Conservation (phyloP, 2,888 invertebrate species). For the Diarsia dahlii region DNA sequence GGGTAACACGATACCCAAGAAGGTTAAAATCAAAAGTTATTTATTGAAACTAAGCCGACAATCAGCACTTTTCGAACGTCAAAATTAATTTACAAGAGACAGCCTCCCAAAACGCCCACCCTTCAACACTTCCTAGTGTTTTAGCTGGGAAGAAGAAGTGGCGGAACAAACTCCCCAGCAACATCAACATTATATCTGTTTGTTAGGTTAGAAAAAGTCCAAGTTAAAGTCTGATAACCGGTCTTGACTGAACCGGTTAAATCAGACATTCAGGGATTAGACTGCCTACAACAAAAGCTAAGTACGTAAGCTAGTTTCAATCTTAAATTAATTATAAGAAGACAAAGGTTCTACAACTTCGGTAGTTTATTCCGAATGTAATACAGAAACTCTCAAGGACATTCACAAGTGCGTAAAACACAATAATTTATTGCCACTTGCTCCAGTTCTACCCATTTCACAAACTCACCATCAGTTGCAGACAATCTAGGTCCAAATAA, state of each 20-base stretch:
- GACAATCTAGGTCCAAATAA: conserved; percentile 50
- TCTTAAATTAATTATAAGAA: conserved; percentile 5
- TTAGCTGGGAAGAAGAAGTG: too few relatives aligned
- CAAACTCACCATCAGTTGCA: conserved; percentile 35
- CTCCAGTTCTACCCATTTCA: conserved; percentile 38
- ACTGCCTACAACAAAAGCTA: neutral
- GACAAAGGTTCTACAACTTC: neutral
- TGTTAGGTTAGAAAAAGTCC: too few relatives aligned
- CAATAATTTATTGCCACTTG: conserved; percentile 46
- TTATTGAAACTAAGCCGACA: too few relatives aligned
- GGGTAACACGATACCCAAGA: neutral
- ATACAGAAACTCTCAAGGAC: conserved; percentile 29
- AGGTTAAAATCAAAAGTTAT: too few relatives aligned
- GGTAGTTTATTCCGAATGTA: conserved; percentile 35
- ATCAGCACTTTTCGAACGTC: too few relatives aligned
- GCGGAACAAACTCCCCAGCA: too few relatives aligned
- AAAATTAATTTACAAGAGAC: too few relatives aligned
- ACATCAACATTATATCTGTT: too few relatives aligned
- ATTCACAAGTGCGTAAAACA: conserved; percentile 38
- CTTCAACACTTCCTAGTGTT: too few relatives aligned
- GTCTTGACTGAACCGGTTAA: too few relatives aligned
- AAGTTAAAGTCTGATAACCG: too few relatives aligned
- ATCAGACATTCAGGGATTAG: neutral
- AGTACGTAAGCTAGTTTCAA: neutral
- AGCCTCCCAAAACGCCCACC: too few relatives aligned